Percentiles rank a stretch among this genome's conserved stretches.
phyloP scores from a whole-genome alignment of 2,888 invertebrate genomes.

The Diogma glabrata region DNA sequence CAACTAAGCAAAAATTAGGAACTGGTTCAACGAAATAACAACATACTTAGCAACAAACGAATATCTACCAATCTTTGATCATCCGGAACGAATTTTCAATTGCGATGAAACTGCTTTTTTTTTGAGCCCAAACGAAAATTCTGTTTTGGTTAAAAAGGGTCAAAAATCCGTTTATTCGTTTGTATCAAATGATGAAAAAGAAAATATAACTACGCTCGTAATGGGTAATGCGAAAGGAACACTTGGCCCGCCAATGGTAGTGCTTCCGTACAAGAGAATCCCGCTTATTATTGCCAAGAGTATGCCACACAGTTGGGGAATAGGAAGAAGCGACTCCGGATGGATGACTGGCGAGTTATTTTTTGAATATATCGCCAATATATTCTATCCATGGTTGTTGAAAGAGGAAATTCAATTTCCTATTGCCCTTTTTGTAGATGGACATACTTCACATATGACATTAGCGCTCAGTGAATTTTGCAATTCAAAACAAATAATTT shows the following conservation, averaged over 20 bases:
- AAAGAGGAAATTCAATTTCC: slow-evolving; percentile 26
- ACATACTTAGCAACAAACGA: neutral
- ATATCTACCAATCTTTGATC: neutral
- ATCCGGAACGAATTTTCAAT: slow-evolving; percentile 4
- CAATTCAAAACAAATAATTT: slow-evolving; percentile 26
- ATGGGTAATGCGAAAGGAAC: neutral
- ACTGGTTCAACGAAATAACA: slow-evolving; percentile 1
- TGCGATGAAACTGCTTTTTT: slow-evolving; percentile 8
- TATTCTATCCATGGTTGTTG: slow-evolving; percentile 30
- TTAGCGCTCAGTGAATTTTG: slow-evolving; percentile 31
- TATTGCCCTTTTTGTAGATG: slow-evolving; percentile 32
- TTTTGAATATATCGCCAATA: slow-evolving; percentile 31
- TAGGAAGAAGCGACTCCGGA: slow-evolving; percentile 18
- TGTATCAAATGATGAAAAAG: slow-evolving; percentile 7
- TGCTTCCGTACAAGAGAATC: slow-evolving; percentile 5
- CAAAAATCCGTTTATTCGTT: neutral
- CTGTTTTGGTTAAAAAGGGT: neutral
- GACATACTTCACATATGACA: slow-evolving; percentile 30
- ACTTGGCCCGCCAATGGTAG: neutral
- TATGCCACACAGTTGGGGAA: slow-evolving; percentile 21
- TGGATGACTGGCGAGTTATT: slow-evolving; percentile 35
- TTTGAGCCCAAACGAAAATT: slow-evolving; percentile 3
- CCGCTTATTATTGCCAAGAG: neutral
- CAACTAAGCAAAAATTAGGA: neutral
- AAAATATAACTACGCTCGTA: neutral